phyloP scores from a whole-genome alignment of 2,113 vertebrate species.

The Vidua macroura region DNA sequence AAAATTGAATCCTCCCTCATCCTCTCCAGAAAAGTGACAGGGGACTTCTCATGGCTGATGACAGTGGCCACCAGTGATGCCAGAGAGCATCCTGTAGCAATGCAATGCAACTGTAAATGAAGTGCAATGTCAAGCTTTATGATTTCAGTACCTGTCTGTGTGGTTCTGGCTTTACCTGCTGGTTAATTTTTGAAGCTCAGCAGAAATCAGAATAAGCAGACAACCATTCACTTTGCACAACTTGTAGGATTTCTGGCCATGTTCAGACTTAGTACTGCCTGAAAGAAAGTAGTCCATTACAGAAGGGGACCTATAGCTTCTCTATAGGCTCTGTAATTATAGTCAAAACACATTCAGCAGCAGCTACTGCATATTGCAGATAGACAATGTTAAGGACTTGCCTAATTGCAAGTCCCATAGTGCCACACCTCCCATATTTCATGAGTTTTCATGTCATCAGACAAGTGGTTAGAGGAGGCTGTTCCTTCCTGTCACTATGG shows the following conservation, averaged over 20 bases:
- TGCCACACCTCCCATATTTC: background rate
- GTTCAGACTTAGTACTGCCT: background rate
- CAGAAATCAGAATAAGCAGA: background rate
- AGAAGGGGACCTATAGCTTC: background rate
- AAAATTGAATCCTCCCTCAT: background rate
- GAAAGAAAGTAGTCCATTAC: background rate
- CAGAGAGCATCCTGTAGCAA: background rate
- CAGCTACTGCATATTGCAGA: background rate
- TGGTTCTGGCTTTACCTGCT: background rate
- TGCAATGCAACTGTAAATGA: background rate
- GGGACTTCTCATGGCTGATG: background rate
- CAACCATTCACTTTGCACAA: background rate
- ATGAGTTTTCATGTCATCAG: background rate
- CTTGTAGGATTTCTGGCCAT: fast-evolving
- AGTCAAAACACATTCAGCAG: background rate
- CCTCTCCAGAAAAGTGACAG: background rate
- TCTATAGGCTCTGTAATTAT: background rate
- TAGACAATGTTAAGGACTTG: background rate
- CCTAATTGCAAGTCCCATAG: background rate
- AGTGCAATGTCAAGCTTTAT: background rate
- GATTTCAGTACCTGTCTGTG: background rate
- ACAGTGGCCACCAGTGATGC: background rate
- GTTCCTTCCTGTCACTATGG: background rate
- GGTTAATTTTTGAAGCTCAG: background rate
- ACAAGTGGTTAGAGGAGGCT: background rate